Evolutionary conservation across 2,113 vertebrate genomes (phyloP).

Genomic region (Meriones unguiculatus): DNA sequence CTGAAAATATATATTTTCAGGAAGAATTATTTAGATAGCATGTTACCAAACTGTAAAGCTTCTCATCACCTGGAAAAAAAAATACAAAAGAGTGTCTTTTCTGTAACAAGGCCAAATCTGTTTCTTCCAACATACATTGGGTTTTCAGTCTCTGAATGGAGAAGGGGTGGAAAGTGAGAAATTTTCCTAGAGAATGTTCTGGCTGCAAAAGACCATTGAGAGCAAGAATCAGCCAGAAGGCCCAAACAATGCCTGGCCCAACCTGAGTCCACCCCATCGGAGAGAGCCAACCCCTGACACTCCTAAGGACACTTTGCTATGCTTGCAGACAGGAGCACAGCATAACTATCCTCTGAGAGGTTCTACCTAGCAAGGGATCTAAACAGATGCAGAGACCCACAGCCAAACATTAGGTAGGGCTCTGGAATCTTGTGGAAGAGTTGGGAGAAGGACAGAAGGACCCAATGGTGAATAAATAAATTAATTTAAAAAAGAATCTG

Average conservation of each 20-base stretch:
- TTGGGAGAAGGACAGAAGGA: no score
- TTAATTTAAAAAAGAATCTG: not conserved
- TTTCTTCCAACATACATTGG: not conserved
- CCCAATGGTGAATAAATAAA: no score
- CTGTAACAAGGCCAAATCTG: not conserved
- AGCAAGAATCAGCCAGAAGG: not conserved
- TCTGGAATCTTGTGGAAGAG: no score
- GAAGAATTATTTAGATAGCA: constrained; percentile 3
- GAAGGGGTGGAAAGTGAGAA: not conserved
- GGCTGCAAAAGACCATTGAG: not conserved
- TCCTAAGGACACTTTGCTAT: no score
- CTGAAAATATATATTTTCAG: not conserved
- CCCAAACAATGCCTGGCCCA: no score
- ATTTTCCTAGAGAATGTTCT: not conserved
- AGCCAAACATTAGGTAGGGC: no score
- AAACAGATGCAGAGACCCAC: no score
- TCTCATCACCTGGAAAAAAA: not conserved
- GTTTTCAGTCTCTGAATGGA: not conserved
- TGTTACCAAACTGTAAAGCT: not conserved
- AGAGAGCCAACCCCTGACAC: no score
- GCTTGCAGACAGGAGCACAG: no score
- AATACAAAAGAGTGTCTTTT: not conserved
- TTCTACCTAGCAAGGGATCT: no score
- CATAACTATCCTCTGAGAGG: no score
- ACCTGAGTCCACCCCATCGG: no score